Base-by-base conservation (phyloP, 2,113 vertebrate species). In the Nymphicus hollandicus region DNA sequence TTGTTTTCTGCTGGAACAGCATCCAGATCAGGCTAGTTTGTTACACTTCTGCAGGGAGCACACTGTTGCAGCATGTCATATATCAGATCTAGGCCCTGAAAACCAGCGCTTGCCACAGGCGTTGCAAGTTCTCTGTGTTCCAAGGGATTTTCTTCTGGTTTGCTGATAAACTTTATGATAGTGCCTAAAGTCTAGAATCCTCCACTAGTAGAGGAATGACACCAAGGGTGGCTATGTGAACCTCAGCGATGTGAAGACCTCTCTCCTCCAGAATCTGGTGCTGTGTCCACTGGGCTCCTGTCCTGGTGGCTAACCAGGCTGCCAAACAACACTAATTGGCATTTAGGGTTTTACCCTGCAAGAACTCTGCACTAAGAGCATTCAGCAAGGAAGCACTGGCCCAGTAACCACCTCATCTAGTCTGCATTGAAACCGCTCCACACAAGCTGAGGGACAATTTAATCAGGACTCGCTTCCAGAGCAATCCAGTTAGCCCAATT, bases 271-370 rank as follows among this genome's bases (percentile, higher is more conserved):
- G 17, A 66, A 37, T n/a, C 0, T 4, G n/a, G 43, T 1, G 39
- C 49, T 0, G 0, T 79, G 41, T 71, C 46, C 1, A 0, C 49
- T 76, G 73, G 49, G 35, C 64, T 92, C 35, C 88, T 10, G 10
- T 60, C 43, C 82, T 88, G 79, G 86, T 24, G 0, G 37, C 70
- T 64, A 58, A 20, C 22, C 63, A 65, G 29, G 47, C 55, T 84
- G 60, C 22, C 0, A 1, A 65, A 25, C 68, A 71, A 50, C 20
- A 2, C 60, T 71, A 64, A 87, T 2, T 11, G 44, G 55, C 53
- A 43, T 49, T 74, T 69, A 23, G 46, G 47, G 66, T 6, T 95
- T 84, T 83, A 60, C 70, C 43, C 68, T 85, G 66, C 63, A 49
- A 53, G 39, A 87, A 24, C 33, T 74, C 35, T 11, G 12, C 31